Conservation (phyloP, 2,888 invertebrate genomes). For the Pimpla rufipes region DNA sequence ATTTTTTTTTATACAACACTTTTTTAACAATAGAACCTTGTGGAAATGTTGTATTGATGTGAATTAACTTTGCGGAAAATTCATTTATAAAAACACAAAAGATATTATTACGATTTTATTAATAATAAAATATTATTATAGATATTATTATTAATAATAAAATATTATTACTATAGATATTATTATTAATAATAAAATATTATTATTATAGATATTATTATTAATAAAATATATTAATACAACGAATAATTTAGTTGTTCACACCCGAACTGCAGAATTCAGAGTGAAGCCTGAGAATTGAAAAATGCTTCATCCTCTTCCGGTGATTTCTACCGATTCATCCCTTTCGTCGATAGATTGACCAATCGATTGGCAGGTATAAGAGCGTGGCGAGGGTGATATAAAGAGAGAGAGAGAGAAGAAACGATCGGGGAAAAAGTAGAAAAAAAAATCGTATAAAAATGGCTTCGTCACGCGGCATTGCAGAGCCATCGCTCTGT, state of each 20-base stretch:
- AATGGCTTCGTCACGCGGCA: slow-evolving; percentile 62
- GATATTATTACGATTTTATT: too few relatives aligned
- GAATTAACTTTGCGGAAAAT: too few relatives aligned
- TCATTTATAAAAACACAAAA: too few relatives aligned
- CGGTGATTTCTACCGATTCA: slow-evolving; percentile 37
- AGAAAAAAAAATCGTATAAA: slow-evolving; percentile 56
- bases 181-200: too few relatives aligned
- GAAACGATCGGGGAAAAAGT: background rate
- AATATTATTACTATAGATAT: too few relatives aligned
- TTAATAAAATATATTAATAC: background rate
- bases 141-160: too few relatives aligned
- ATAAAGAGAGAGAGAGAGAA: background rate
- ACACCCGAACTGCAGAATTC: slow-evolving; percentile 21
- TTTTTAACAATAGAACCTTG: too few relatives aligned
- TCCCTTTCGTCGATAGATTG: slow-evolving; percentile 33
- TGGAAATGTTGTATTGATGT: too few relatives aligned
- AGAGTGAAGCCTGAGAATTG: slow-evolving; percentile 29
- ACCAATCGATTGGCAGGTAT: slow-evolving; percentile 32
- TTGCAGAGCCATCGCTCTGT: slow-evolving; percentile 44
- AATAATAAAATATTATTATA: too few relatives aligned
- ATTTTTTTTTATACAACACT: too few relatives aligned
- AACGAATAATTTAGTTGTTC: background rate
- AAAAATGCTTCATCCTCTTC: slow-evolving; percentile 47
- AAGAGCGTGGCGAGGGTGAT: background rate
- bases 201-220: too few relatives aligned